Evolutionary conservation across 2,113 vertebrate species (phyloP).

Genomic region (Oxygymnocypris stewartii): DNA sequence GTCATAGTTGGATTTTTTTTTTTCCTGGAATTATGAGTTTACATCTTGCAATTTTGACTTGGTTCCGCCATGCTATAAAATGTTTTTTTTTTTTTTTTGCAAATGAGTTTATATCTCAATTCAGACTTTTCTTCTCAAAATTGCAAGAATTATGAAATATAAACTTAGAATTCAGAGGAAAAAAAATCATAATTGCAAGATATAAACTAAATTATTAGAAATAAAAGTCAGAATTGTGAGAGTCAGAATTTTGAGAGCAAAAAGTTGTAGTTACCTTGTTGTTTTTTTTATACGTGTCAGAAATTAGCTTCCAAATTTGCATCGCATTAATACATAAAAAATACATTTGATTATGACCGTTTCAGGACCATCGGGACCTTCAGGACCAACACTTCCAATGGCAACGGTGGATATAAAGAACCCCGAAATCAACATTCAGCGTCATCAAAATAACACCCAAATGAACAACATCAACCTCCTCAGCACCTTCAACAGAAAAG

Average conservation of each 20-base stretch:
- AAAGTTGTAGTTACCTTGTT: too few species aligned
- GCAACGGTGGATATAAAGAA: constrained; percentile 97
- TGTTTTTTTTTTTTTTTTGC: too few species aligned
- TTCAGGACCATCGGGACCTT: constrained; percentile 18
- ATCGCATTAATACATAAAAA: not conserved
- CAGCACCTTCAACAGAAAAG: constrained; percentile 86
- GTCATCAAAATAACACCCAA: constrained; percentile 83
- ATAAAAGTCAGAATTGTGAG: too few species aligned
- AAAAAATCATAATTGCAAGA: too few species aligned
- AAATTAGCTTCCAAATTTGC: not conserved
- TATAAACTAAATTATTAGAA: too few species aligned
- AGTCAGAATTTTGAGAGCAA: too few species aligned
- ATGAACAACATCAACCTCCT: constrained; percentile 85
- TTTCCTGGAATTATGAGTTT: too few species aligned
- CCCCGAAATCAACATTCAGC: constrained; percentile 88
- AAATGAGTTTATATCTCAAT: too few species aligned
- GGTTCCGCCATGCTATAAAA: too few species aligned
- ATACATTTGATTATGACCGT: not conserved
- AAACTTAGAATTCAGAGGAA: too few species aligned
- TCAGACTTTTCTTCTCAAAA: not conserved
- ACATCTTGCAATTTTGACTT: too few species aligned
- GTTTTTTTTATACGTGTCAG: not conserved
- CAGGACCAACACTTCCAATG: constrained; percentile 91
- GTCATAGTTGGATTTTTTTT: too few species aligned
- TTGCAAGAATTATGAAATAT: not conserved